Evolutionary conservation across 2,888 invertebrate species (phyloP).

Genomic region (Megalurothrips usitatus): DNA sequence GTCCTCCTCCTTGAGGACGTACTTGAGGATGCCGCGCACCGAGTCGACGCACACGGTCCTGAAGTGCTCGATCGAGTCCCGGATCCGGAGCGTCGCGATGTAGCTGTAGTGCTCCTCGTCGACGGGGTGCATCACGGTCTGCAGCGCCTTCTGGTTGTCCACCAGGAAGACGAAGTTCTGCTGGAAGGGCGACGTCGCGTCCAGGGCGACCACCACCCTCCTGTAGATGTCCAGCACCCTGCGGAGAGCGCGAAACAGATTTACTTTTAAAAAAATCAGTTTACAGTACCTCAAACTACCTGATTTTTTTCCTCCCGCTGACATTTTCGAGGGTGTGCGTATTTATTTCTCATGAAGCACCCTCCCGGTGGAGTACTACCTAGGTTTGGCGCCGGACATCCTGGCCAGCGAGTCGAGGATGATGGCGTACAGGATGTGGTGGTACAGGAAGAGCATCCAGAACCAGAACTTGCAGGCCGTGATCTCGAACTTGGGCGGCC

Average conservation of each 20-base stretch:
- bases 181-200: not conserved
- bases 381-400: not conserved
- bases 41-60: not conserved
- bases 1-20: not conserved
- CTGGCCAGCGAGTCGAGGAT: not conserved
- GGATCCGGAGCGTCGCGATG: not conserved
- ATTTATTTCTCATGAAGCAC: no score
- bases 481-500: not conserved
- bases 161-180: not conserved
- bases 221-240: not conserved
- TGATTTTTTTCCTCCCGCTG: not conserved
- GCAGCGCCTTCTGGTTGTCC: not conserved
- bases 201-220: not conserved
- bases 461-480: not conserved
- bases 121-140: not conserved
- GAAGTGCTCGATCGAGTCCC: not conserved
- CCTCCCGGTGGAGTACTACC: not conserved
- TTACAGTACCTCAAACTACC: not conserved
- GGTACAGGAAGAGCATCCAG: not conserved
- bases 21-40: not conserved
- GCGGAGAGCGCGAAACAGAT: not conserved
- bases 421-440: not conserved
- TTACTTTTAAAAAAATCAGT: not conserved
- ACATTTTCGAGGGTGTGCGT: no score
- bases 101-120: not conserved